Percentiles rank a stretch among this genome's conserved stretches.
Conservation (phyloP, 2,797 vertebrate genomes). For the Margarornis squamiger region DNA sequence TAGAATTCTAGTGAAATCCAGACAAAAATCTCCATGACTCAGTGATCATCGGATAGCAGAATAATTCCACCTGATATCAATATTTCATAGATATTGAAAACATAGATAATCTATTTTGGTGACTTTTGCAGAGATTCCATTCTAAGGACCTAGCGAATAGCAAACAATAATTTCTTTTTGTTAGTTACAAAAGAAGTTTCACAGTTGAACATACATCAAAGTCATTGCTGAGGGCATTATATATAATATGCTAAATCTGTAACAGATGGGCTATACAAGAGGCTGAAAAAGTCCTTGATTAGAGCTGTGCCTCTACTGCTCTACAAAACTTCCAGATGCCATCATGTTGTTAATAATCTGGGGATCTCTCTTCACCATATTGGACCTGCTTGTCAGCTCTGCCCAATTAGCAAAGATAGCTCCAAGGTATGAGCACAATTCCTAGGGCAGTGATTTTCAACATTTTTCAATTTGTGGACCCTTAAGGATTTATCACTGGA, state of each 20-base stretch:
- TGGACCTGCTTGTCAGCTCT: constrained; percentile 60
- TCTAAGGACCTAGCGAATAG: constrained; percentile 17
- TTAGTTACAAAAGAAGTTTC: constrained; percentile 38
- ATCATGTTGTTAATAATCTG: constrained; percentile 52
- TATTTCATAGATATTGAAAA: constrained; percentile 29
- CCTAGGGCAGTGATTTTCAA: constrained; percentile 59
- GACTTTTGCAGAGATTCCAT: neutral
- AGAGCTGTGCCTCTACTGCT: constrained; percentile 37
- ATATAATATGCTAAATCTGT: constrained; percentile 47
- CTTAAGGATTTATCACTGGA: constrained; percentile 39
- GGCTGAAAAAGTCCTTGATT: constrained; percentile 49
- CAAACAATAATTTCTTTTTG: constrained; percentile 38
- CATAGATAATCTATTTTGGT: constrained; percentile 17
- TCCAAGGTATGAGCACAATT: constrained; percentile 50
- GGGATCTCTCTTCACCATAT: constrained; percentile 55
- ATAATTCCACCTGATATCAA: constrained; percentile 10
- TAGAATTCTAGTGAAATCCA: neutral
- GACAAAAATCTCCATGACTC: neutral
- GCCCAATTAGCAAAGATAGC: constrained; percentile 58
- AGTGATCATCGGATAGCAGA: neutral
- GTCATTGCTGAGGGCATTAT: constrained; percentile 25
- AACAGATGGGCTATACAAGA: constrained; percentile 53
- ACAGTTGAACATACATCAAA: constrained; percentile 32
- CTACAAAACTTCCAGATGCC: constrained; percentile 57
- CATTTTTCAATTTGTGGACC: constrained; percentile 51